Conservation (phyloP, 2,113 vertebrate genomes). For the Nothoprocta pentlandii region DNA sequence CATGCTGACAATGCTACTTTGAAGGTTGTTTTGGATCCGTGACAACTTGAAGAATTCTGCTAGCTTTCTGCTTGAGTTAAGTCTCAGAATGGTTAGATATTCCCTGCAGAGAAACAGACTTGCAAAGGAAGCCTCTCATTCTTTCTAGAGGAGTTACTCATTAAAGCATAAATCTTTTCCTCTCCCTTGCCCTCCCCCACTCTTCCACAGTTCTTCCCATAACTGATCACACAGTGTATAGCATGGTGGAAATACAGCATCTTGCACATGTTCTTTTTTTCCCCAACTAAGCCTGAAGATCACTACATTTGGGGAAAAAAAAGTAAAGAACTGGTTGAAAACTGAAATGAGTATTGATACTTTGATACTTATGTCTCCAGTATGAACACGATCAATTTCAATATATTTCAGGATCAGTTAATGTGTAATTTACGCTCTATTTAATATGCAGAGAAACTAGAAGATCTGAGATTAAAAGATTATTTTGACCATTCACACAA, state of each 20-base stretch:
- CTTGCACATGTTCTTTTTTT: background rate
- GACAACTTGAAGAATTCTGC: constrained; percentile 55
- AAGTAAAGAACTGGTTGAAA: background rate
- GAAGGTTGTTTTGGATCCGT: constrained; percentile 46
- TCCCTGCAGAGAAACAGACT: constrained; percentile 63
- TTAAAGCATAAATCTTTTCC: constrained; percentile 51
- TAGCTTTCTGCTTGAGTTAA: constrained; percentile 58
- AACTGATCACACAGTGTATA: background rate
- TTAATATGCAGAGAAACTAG: background rate
- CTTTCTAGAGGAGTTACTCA: constrained; percentile 55
- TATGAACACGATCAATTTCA: background rate
- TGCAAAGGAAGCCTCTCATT: constrained; percentile 67
- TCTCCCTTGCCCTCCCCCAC: constrained; percentile 9
- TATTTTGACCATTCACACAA: background rate
- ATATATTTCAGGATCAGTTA: background rate
- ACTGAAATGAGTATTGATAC: background rate
- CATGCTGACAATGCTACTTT: constrained; percentile 58
- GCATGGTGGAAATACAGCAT: constrained; percentile 41
- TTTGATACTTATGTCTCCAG: background rate
- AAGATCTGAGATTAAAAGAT: background rate
- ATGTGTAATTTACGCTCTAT: background rate
- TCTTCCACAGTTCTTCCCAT: constrained; percentile 4
- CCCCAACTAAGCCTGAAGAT: constrained; percentile 3
- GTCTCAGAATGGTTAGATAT: constrained; percentile 43
- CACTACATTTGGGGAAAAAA: background rate